phyloP scores from a whole-genome alignment of 2,797 vertebrate species.

The Zonotrichia albicollis region DNA sequence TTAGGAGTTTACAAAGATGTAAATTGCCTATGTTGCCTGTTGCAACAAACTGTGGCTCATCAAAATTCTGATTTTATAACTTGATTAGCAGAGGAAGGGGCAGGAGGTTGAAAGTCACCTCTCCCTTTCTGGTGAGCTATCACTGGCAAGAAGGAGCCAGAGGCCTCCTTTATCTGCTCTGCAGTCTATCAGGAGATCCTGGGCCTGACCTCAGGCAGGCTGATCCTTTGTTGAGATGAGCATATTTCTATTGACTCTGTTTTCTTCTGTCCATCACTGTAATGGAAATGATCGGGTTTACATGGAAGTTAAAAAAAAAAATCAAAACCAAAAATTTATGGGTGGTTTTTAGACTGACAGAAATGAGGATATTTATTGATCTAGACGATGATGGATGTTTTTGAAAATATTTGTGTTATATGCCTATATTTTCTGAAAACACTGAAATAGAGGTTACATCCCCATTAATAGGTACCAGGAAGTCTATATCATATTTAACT shows the following conservation, averaged over 20 bases:
- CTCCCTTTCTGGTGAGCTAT: neutral
- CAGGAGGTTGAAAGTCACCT: neutral
- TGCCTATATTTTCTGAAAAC: neutral
- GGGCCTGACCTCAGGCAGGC: neutral
- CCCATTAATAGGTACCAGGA: neutral
- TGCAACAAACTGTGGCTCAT: neutral
- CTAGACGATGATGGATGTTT: neutral
- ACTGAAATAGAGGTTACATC: neutral
- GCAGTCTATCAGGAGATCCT: neutral
- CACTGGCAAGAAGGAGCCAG: neutral
- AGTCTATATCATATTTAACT: neutral
- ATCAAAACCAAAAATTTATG: neutral
- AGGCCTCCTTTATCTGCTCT: neutral
- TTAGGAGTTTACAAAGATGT: neutral
- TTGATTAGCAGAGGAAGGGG: neutral
- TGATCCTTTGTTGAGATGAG: neutral
- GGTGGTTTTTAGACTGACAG: neutral
- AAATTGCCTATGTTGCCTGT: neutral
- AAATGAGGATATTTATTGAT: neutral
- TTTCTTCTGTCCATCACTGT: neutral
- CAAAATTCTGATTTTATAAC: neutral
- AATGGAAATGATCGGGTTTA: neutral
- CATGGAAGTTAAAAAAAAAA: neutral
- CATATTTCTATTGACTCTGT: neutral
- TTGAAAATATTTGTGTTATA: neutral